Conservation (phyloP, 2,888 invertebrate genomes). For the Micoletzkya japonica region DNA sequence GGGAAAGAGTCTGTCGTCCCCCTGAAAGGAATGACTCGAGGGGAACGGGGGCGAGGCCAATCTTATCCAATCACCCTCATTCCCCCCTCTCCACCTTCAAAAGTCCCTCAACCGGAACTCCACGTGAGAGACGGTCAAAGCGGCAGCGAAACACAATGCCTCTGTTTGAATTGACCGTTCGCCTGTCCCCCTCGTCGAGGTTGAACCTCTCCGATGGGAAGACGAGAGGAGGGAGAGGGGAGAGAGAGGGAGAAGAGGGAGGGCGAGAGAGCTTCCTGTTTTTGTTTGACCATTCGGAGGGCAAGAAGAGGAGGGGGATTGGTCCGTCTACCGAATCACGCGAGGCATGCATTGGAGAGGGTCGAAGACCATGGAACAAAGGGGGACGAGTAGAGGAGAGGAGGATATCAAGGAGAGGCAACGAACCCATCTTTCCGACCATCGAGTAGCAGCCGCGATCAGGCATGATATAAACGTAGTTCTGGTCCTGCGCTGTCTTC, state of each 20-base stretch:
- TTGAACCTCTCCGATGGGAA: neutral
- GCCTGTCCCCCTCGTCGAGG: too few species aligned
- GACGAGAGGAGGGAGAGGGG: neutral
- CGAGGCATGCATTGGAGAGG: too few species aligned
- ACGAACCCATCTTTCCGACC: constrained; percentile 57
- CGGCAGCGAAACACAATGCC: neutral
- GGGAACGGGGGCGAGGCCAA: too few species aligned
- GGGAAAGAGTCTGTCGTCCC: constrained; percentile 54
- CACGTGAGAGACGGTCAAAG: neutral
- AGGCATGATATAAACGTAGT: constrained; percentile 62
- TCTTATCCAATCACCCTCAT: too few species aligned
- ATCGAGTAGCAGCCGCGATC: constrained; percentile 63
- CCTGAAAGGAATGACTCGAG: constrained; percentile 36
- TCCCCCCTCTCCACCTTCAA: too few species aligned
- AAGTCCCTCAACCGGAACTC: too few species aligned
- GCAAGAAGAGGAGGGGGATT: too few species aligned
- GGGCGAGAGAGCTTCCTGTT: neutral
- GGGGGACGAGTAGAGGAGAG: too few species aligned
- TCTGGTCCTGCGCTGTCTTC: constrained; percentile 50
- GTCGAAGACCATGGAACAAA: too few species aligned
- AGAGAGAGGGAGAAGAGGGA: neutral
- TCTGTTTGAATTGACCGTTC: neutral
- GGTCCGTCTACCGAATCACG: too few species aligned
- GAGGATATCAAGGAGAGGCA: too few species aligned
- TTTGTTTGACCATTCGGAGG: too few species aligned